Base-by-base conservation (phyloP, 2,113 vertebrate species). In the Zosterops lateralis region DNA sequence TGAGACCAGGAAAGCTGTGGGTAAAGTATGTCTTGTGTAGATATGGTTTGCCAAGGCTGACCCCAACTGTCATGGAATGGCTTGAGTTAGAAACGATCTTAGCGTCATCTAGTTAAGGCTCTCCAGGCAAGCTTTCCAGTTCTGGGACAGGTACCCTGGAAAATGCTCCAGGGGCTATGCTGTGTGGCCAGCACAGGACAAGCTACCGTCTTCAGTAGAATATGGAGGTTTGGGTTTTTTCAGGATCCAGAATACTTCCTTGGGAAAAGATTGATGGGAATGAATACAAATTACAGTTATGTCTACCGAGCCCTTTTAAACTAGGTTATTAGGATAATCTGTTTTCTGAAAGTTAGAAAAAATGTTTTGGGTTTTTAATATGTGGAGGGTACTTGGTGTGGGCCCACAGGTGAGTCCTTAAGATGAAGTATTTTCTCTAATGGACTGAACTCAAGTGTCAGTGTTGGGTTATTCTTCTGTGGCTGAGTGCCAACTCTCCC, bases 401-500 rank as follows among this genome's bases (percentile, higher is more conserved):
- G 16, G 28, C 10, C 18, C 19, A 11, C 21, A 65, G 24, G 28
- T 29, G 17, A 62, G 21, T 19, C 22, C 12, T 65, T 18, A 17
- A n/a, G 81, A 71, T 34, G 42, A 74, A 62, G 19, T 19, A 7
- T 24, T 65, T 83, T 73, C 36, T 48, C 32, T 13, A 8, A 28
- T 65, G 36, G 76, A 48, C 13, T 21, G 36, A 79, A 48, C 13
- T 21, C 50, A 31, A 3, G 12, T 45, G 10, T 47, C 32, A 76
- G 7, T 18, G 31, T 40, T 57, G 60, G 25, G 6, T 57, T 48
- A 22, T 51, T 91, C 14, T 62, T 60, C 42, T 62, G 21, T 84
- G 42, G 8, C 16, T 25, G n/a, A 54, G 19, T 19, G 53, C 10
- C 32, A 71, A 0, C 0, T 2, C 0, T 7, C 0, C 1, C 4